A percentile compares a stretch with the other conserved stretches of the same genome.
These are phyloP conservation scores for Cecropterus lyciades DNA, from an alignment of 1,140 invertebrate species.

Conservation along the genomic window DNA sequence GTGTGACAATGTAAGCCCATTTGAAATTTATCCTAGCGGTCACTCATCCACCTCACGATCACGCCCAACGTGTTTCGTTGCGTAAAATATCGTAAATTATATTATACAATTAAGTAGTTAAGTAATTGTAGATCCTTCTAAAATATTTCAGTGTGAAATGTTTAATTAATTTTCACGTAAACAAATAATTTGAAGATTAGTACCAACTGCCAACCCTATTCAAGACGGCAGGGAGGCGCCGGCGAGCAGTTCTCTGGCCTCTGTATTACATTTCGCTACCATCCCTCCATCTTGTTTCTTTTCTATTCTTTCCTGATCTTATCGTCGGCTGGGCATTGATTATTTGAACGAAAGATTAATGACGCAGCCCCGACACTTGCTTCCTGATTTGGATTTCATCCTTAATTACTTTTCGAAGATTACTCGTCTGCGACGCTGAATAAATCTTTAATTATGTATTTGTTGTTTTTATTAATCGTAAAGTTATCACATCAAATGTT, in stretches of 20 bases:
- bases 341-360: constrained; percentile 31
- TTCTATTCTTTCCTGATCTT: constrained; percentile 17
- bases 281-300: constrained; percentile 13
- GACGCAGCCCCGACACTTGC: constrained; percentile 19
- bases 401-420: constrained; percentile 11
- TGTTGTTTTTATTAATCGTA: not conserved
- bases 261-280: constrained; percentile 17
- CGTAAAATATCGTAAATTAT: too few relatives aligned
- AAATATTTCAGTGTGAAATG: too few relatives aligned
- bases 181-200: too few relatives aligned
- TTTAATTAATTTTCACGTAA: too few relatives aligned
- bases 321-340: constrained; percentile 26
- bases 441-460: not conserved
- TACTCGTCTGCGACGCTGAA: not conserved
- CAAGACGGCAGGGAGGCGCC: not conserved
- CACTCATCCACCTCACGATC: too few relatives aligned
- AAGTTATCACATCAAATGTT: too few relatives aligned
- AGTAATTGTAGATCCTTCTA: too few relatives aligned
- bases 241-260: constrained; percentile 16
- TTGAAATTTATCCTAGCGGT: too few relatives aligned
- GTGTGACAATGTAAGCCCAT: too few relatives aligned
- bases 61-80: too few relatives aligned
- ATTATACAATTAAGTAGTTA: too few relatives aligned
- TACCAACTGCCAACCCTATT: constrained; percentile 10
- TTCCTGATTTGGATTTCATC: constrained; percentile 6